Conservation (phyloP, 1,140 invertebrate species). For the Nixonia krombeini region DNA sequence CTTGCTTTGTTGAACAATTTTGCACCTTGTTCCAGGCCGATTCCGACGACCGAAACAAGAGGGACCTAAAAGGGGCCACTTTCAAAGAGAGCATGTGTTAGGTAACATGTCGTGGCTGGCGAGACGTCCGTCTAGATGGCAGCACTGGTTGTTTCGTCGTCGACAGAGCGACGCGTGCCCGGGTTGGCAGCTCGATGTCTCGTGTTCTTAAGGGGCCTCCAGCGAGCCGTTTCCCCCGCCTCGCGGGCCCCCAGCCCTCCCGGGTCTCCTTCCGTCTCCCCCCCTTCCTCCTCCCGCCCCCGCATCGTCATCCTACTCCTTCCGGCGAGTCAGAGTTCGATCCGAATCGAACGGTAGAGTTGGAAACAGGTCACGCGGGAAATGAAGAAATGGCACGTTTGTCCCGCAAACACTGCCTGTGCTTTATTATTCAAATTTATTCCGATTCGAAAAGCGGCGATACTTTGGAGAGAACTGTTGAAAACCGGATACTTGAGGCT, state of each 20-base stretch:
- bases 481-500: background rate
- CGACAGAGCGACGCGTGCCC: conserved; percentile 31
- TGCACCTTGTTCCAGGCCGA: too few relatives aligned
- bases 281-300: background rate
- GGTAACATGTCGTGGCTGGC: conserved; percentile 17
- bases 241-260: background rate
- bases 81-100: conserved; percentile 5
- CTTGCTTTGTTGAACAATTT: too few relatives aligned
- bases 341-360: conserved; percentile 20
- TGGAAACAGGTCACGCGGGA: conserved; percentile 10
- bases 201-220: conserved; percentile 35
- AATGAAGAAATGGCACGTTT: conserved; percentile 9
- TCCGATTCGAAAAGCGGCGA: too few relatives aligned
- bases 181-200: conserved; percentile 39
- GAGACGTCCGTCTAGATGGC: conserved; percentile 10
- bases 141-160: conserved; percentile 18
- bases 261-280: background rate
- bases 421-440: background rate
- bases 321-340: conserved; percentile 7
- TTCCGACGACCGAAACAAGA: too few relatives aligned
- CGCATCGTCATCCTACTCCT: conserved; percentile 1
- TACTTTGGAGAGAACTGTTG: background rate
- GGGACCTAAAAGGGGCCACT: background rate
- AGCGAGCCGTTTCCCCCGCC: background rate
- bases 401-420: background rate